phyloP scores from a whole-genome alignment of 2,888 invertebrate genomes.

The Rhagonycha fulva region DNA sequence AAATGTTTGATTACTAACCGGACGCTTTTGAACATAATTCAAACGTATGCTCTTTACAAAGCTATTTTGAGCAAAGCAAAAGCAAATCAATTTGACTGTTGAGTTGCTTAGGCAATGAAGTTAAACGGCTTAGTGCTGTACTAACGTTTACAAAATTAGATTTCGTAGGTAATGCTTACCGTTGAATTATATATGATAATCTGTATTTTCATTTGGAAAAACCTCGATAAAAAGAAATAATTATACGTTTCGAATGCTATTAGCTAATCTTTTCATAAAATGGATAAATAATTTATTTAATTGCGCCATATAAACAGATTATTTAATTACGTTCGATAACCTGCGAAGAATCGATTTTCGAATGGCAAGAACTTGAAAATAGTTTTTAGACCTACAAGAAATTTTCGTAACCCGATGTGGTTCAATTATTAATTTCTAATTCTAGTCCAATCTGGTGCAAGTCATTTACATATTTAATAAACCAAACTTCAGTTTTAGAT shows the following conservation, averaged over 20 bases:
- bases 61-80: not conserved
- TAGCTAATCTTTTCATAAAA: not conserved
- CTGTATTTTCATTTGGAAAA: not conserved
- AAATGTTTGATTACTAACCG: not conserved
- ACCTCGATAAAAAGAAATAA: not conserved
- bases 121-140: not conserved
- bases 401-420: not conserved
- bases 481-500: not conserved
- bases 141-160: not conserved
- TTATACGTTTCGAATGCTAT: not conserved
- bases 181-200: not conserved
- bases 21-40: not conserved
- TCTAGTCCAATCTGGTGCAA: not conserved
- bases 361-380: not conserved
- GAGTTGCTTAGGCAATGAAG: not conserved
- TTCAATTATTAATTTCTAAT: not conserved
- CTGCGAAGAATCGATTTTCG: not conserved
- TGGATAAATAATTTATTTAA: not conserved
- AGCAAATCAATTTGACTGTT: not conserved
- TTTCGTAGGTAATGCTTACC: not conserved
- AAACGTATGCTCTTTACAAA: not conserved
- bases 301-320: not conserved
- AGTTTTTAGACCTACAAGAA: not conserved
- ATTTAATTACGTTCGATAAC: not conserved
- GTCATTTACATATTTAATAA: not conserved